Percentiles rank a stretch among this genome's conserved stretches.
Conservation (phyloP, 2,797 vertebrate genomes). For the Glossophaga mutica region DNA sequence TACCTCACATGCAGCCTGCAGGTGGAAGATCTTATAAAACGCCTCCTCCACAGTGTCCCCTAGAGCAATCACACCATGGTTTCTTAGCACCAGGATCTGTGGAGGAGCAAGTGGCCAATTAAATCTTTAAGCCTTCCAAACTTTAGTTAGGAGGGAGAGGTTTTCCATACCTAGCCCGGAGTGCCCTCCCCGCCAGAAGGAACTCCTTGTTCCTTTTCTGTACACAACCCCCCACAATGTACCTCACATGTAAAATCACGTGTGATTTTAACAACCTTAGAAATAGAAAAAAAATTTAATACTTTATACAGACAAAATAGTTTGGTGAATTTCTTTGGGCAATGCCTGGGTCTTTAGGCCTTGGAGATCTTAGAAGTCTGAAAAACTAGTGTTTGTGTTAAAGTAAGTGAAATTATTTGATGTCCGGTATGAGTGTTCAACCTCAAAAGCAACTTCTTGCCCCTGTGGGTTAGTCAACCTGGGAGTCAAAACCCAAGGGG, state of each 20-base stretch:
- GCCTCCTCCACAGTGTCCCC: constrained; percentile 96
- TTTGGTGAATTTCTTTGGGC: not conserved
- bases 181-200: not conserved
- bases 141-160: not conserved
- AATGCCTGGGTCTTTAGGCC: not conserved
- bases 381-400: not conserved
- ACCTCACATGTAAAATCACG: not conserved
- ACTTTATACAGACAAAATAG: not conserved
- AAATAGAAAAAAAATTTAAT: not conserved
- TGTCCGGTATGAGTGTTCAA: not conserved
- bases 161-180: not conserved
- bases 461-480: not conserved
- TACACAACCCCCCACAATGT: not conserved
- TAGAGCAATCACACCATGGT: constrained; percentile 92
- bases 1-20: constrained; percentile 96
- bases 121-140: not conserved
- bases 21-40: constrained; percentile 95
- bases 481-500: not conserved
- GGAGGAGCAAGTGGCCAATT: not conserved
- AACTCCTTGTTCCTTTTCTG: not conserved
- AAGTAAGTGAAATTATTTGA: not conserved
- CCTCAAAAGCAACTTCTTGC: not conserved
- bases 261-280: not conserved
- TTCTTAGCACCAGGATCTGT: constrained; percentile 93
- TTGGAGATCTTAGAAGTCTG: not conserved